phyloP scores from a whole-genome alignment of 2,113 vertebrate genomes.

The Stegastes partitus region DNA sequence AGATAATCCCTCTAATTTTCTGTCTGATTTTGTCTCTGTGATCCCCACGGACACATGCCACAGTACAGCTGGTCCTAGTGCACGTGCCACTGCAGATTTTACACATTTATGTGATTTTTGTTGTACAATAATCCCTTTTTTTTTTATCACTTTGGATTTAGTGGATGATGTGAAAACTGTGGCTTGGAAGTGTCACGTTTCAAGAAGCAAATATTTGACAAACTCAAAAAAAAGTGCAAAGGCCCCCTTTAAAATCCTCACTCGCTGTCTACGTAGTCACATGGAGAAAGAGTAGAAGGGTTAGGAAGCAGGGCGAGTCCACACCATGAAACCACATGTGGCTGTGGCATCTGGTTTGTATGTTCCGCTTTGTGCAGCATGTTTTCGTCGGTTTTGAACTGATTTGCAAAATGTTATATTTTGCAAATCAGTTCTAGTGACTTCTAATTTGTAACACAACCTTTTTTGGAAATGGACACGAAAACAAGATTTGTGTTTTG shows the following conservation, averaged over 20 bases:
- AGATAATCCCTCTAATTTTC: constrained; percentile 60
- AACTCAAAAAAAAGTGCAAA: not conserved
- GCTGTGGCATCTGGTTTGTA: constrained; percentile 25
- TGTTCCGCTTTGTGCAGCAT: not conserved
- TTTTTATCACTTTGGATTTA: not conserved
- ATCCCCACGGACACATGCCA: constrained; percentile 24
- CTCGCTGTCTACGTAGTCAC: not conserved
- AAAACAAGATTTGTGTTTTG: not conserved
- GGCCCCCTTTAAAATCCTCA: not conserved
- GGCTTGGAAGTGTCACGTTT: not conserved
- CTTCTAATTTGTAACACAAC: not conserved
- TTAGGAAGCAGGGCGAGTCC: constrained; percentile 1
- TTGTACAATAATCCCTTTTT: not conserved
- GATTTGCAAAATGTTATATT: not conserved
- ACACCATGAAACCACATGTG: constrained; percentile 17
- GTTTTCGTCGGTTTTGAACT: constrained; percentile 7
- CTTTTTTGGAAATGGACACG: not conserved
- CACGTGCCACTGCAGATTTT: constrained; percentile 44
- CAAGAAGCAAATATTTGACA: not conserved
- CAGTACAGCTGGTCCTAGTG: constrained; percentile 20
- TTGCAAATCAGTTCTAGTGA: not conserved
- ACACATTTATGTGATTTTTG: constrained; percentile 3
- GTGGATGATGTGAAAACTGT: not conserved
- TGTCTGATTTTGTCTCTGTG: constrained; percentile 39
- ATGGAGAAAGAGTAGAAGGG: not conserved